Conservation (phyloP, 2,797 vertebrate genomes). For the Pangasius larnaudii region DNA sequence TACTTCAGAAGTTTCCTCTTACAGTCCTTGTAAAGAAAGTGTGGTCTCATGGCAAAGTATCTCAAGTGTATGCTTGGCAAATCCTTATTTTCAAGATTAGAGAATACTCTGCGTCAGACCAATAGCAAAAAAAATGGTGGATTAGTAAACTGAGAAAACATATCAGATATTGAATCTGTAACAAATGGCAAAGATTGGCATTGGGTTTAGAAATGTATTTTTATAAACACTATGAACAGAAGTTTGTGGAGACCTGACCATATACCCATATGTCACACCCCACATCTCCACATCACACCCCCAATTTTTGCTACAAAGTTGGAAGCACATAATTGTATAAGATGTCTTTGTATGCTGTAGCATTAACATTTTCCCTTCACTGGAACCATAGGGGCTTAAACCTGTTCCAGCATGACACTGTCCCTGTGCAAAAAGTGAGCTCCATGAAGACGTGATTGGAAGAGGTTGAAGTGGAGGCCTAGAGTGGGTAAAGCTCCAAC, state of each 20-base stretch:
- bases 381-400: not conserved
- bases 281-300: not conserved
- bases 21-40: not conserved
- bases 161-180: not conserved
- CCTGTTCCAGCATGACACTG: not conserved
- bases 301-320: not conserved
- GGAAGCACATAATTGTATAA: not conserved
- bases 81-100: not conserved
- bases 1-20: not conserved
- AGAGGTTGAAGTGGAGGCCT: not conserved
- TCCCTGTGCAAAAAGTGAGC: not conserved
- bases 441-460: not conserved
- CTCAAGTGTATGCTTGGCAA: not conserved
- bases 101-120: not conserved
- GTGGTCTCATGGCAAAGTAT: not conserved
- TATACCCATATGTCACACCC: not conserved
- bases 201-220: not conserved
- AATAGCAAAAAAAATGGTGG: not conserved
- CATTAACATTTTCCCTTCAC: not conserved
- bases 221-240: not conserved
- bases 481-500: not conserved
- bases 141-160: not conserved
- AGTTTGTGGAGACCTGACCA: not conserved
- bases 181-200: not conserved
- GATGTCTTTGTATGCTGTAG: not conserved